Percentiles rank a stretch among this genome's conserved stretches.
These are phyloP conservation scores for Patella vulgata DNA, from an alignment of 1,140 invertebrate genomes.

Conservation along the genomic window DNA sequence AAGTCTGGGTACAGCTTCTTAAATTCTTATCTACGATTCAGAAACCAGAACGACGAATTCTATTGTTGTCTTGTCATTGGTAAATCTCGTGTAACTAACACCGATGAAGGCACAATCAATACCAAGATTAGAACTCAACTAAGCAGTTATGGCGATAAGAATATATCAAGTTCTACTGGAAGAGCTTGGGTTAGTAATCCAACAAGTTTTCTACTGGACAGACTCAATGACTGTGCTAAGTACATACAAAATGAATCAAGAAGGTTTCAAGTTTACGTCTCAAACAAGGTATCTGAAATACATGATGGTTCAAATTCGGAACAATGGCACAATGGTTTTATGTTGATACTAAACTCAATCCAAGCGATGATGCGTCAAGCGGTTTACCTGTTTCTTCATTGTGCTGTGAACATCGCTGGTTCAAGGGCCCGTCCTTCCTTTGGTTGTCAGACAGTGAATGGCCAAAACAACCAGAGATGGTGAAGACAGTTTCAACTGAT, in stretches of 20 bases:
- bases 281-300: background rate
- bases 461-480: background rate
- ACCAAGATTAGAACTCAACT: conserved; percentile 5
- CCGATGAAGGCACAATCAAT: background rate
- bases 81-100: conserved; percentile 2
- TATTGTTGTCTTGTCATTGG: background rate
- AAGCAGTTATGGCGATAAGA: conserved; percentile 4
- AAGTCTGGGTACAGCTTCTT: conserved; percentile 1
- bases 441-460: conserved; percentile 51
- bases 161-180: no score
- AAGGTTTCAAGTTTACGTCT: background rate
- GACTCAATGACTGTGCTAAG: no score
- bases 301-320: no score
- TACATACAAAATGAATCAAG: background rate
- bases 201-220: no score
- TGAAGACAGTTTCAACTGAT: background rate
- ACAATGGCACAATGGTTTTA: background rate
- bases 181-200: no score
- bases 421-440: conserved; percentile 12
- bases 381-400: background rate
- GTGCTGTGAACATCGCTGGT: background rate
- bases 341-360: conserved; percentile 28
- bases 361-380: background rate
- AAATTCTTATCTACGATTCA: conserved; percentile 5
- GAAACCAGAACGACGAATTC: background rate